Conservation (phyloP, 2,113 vertebrate species). For the Gambusia holbrooki region DNA sequence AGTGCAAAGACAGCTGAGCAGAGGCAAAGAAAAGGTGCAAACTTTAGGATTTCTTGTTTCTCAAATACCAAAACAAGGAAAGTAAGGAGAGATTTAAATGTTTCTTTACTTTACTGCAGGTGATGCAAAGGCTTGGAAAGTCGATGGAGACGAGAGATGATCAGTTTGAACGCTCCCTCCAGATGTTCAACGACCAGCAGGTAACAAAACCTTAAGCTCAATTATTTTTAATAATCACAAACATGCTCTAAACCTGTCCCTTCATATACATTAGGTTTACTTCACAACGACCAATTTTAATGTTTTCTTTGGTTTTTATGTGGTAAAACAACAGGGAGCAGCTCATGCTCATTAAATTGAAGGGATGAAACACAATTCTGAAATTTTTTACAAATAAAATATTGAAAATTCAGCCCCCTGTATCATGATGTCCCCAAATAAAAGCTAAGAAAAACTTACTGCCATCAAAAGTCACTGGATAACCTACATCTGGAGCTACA, state of each 20-base stretch:
- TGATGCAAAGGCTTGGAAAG: conserved; percentile 92
- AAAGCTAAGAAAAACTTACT: not conserved
- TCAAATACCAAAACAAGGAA: not conserved
- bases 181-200: conserved; percentile 89
- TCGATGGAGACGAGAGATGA: conserved; percentile 90
- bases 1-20: conserved; percentile 88
- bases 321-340: not conserved
- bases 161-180: conserved; percentile 84
- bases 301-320: not conserved
- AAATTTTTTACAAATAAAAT: not conserved
- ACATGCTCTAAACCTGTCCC: too few relatives aligned
- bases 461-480: not conserved
- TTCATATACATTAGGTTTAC: not conserved
- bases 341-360: not conserved
- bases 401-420: not conserved
- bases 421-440: too few relatives aligned
- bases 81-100: not conserved
- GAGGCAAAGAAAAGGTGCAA: conserved; percentile 92
- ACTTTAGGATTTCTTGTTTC: not conserved
- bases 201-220: conserved; percentile 65
- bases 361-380: not conserved
- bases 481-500: too few relatives aligned
- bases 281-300: not conserved
- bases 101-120: conserved; percentile 71
- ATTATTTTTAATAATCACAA: too few relatives aligned